Evolutionary conservation across 2,888 invertebrate species (phyloP), one percentile per base, ranked within the genome.

Genomic region (Apomyelois bistriatella): DNA sequence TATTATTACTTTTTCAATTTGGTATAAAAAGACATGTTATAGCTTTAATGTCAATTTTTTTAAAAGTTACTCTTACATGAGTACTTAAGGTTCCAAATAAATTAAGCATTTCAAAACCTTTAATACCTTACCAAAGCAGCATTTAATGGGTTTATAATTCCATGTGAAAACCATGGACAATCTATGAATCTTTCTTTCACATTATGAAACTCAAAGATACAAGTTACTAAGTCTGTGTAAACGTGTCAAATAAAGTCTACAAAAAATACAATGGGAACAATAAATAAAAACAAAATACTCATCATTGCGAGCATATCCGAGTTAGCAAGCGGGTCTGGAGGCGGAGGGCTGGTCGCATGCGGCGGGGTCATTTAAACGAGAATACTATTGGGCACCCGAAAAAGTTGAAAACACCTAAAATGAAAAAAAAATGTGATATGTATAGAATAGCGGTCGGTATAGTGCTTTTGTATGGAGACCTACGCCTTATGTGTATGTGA

Each of bases 371-470:
- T 89, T 90, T 90, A 84, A 90, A 89, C 72, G 90, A 90, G 90
- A 90, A 91, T 82, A 83, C 89, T 79, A 91, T 89, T 79, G 91
- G 91, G 86, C 91, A 91, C 76, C 91, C 90, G 79, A 91, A 90
- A 89, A 91, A 90, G 84, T 85, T 90, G 90, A 91, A 91, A 79
- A 90, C 90, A 91, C 91, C 91, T 90, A 89, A 90, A 90, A 89
- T 85, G 85, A 87, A 86, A 85, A 85, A 85, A 82, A 85, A 87
- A 82, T 64, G 84, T 87, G 88, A 88, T 87, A 87, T 87, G 82
- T 81, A 84, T 79, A 67, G 74, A 63, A 84, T 79, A 68, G 74
- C 64, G 64, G 65, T 70, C 13, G 12, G 64, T 58, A 60, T 55
- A 59, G 55, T 56, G 47, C 52, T 53, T 53, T 57, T 43, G n/a